Percentiles rank a stretch among this genome's conserved stretches.
phyloP scores from a whole-genome alignment of 1,140 invertebrate genomes.

The Drosophila fuyamai region DNA sequence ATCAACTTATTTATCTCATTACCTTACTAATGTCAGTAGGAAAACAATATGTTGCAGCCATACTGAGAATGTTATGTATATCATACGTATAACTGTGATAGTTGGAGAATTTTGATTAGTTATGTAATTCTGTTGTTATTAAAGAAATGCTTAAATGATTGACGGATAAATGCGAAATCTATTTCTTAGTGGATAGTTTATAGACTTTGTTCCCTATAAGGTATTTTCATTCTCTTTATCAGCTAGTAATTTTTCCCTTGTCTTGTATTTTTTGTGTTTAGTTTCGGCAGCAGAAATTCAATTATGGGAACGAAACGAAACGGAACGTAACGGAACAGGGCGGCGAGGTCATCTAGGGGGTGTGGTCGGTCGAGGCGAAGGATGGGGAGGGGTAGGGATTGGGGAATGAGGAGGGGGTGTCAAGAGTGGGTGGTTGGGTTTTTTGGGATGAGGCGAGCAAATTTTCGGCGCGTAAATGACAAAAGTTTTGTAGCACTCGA shows the following conservation, averaged over 20 bases:
- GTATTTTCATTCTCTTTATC: slow-evolving; percentile 8
- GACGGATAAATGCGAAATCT: no score
- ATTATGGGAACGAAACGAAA: slow-evolving; percentile 61
- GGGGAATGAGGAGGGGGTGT: background rate
- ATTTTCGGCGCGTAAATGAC: slow-evolving; percentile 77
- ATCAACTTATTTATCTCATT: no score
- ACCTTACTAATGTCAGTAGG: no score
- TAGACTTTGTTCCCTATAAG: background rate
- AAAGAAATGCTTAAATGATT: no score
- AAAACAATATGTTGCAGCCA: no score
- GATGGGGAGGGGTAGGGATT: background rate
- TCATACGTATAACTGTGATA: no score
- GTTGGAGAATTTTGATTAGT: no score
- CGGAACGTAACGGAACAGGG: slow-evolving; percentile 22
- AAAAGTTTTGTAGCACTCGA: slow-evolving; percentile 74
- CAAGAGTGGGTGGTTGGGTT: background rate
- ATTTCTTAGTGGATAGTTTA: background rate
- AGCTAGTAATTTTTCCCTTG: slow-evolving; percentile 1
- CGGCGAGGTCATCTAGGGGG: slow-evolving; percentile 45
- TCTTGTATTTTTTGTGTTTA: slow-evolving; percentile 37
- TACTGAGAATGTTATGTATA: no score
- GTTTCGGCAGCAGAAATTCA: slow-evolving; percentile 61
- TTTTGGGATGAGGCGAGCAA: slow-evolving; percentile 23
- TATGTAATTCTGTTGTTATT: no score
- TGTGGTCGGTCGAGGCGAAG: slow-evolving; percentile 2